These are phyloP conservation scores for Rhyacophila brunnea DNA, from an alignment of 1,140 invertebrate genomes.

Conservation along the genomic window DNA sequence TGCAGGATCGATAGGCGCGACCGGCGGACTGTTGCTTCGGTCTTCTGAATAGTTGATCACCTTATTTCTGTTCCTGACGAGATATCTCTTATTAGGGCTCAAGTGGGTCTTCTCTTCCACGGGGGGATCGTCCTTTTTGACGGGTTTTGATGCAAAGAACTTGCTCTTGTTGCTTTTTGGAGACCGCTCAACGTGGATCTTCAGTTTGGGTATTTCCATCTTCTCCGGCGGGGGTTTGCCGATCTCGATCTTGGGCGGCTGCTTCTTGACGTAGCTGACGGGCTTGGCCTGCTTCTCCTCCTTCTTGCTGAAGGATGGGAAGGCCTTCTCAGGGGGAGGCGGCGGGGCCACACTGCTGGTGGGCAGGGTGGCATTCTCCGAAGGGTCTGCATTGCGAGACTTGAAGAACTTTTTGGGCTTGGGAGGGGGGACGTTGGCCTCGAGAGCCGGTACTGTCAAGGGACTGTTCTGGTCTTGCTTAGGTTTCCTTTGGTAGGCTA, in stretches of 20 bases:
- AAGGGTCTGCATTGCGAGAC: constrained; percentile 68
- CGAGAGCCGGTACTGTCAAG: constrained; percentile 54
- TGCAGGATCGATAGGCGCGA: constrained; percentile 9
- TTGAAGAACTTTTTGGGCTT: constrained; percentile 92
- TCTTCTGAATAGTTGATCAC: constrained; percentile 55
- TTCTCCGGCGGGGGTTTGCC: constrained; percentile 20
- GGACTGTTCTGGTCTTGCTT: constrained; percentile 60
- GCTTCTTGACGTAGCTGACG: constrained; percentile 30
- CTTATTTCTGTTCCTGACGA: constrained; percentile 51
- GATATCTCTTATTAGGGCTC: constrained; percentile 49
- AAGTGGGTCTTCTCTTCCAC: constrained; percentile 44
- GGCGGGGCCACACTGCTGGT: constrained; percentile 50
- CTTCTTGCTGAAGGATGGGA: constrained; percentile 56
- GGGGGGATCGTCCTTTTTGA: constrained; percentile 46
- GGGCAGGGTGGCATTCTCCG: constrained; percentile 58
- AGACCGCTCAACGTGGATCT: constrained; percentile 47
- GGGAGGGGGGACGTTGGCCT: constrained; percentile 51
- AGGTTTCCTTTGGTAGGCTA: constrained; percentile 51
- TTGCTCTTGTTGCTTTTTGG: constrained; percentile 44
- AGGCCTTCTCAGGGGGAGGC: constrained; percentile 55
- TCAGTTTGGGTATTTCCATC: constrained; percentile 31
- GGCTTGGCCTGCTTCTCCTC: constrained; percentile 44
- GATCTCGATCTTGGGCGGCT: constrained; percentile 19
- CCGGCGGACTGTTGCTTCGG: constrained; percentile 50
- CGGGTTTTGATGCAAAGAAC: constrained; percentile 48